phyloP scores from a whole-genome alignment of 1,140 invertebrate species.

The Meloidogyne chitwoodi region DNA sequence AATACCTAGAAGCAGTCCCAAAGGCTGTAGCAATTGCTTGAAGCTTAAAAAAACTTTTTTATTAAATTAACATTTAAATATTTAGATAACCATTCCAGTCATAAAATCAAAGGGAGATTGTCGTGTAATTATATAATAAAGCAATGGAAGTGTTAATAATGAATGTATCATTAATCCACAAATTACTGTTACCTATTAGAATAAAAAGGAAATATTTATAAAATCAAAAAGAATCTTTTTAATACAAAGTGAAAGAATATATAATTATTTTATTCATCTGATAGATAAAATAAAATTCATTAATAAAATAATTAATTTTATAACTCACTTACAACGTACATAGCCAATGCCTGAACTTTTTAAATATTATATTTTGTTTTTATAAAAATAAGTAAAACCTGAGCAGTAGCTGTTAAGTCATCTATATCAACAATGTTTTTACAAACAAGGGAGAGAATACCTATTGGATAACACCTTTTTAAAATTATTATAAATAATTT shows the following conservation, averaged over 20 bases:
- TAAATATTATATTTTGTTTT: too few species aligned
- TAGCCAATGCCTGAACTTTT: constrained; percentile 15
- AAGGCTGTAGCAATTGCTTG: constrained; percentile 87
- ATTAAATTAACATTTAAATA: not conserved
- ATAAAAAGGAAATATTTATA: too few species aligned
- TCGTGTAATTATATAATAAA: constrained; percentile 45
- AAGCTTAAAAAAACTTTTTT: constrained; percentile 58
- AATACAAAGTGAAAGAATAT: too few species aligned
- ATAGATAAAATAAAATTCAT: too few species aligned
- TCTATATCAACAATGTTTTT: constrained; percentile 82
- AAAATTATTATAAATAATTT: not conserved
- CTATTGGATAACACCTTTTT: constrained; percentile 79
- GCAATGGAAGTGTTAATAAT: constrained; percentile 60
- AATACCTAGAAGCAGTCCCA: constrained; percentile 69
- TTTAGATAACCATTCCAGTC: constrained; percentile 68
- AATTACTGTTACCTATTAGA: constrained; percentile 37
- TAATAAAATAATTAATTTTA: not conserved
- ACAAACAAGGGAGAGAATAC: constrained; percentile 81
- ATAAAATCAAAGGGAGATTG: constrained; percentile 71
- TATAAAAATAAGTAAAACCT: constrained; percentile 69
- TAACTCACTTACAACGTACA: constrained; percentile 80
- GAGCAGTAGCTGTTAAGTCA: constrained; percentile 75
- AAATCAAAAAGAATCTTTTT: too few species aligned
- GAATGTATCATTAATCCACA: constrained; percentile 73
- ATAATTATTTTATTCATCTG: too few species aligned